These are phyloP conservation scores for Tychaedon coryphoeus DNA, from an alignment of 2,113 vertebrate genomes.

Conservation along the genomic window DNA sequence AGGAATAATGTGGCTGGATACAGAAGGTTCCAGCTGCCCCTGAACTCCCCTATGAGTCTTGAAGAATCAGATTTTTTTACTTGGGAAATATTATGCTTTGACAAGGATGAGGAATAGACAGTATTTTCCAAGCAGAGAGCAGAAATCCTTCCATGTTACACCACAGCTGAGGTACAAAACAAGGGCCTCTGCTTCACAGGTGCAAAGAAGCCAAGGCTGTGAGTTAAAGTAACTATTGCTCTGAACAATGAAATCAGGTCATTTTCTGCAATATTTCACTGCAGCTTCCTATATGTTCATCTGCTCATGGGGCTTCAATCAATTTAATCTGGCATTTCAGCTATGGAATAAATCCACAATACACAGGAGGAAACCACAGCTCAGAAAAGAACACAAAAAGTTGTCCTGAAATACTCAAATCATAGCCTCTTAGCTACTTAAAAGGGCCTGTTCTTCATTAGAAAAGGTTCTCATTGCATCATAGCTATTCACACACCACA, in stretches of 20 bases:
- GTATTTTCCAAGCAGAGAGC: conserved; percentile 21
- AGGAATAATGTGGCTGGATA: neutral
- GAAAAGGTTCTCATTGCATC: neutral
- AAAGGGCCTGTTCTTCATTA: neutral
- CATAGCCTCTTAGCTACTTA: neutral
- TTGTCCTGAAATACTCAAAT: neutral
- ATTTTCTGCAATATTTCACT: conserved; percentile 9
- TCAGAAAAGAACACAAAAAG: neutral
- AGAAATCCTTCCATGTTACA: conserved; percentile 9
- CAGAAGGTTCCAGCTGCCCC: neutral
- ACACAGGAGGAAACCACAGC: neutral
- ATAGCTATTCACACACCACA: neutral
- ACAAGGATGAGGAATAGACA: neutral
- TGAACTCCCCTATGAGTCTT: neutral
- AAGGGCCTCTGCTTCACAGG: neutral
- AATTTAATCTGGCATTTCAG: neutral
- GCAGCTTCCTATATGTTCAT: neutral
- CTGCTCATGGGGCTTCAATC: neutral
- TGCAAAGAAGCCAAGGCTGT: neutral
- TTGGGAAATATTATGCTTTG: neutral
- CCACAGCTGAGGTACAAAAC: neutral
- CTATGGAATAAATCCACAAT: neutral
- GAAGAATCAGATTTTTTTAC: neutral
- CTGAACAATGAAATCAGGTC: conserved; percentile 2
- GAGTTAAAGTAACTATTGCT: neutral